Conservation (phyloP, 2,797 vertebrate genomes). For the Eulemur albifrons region DNA sequence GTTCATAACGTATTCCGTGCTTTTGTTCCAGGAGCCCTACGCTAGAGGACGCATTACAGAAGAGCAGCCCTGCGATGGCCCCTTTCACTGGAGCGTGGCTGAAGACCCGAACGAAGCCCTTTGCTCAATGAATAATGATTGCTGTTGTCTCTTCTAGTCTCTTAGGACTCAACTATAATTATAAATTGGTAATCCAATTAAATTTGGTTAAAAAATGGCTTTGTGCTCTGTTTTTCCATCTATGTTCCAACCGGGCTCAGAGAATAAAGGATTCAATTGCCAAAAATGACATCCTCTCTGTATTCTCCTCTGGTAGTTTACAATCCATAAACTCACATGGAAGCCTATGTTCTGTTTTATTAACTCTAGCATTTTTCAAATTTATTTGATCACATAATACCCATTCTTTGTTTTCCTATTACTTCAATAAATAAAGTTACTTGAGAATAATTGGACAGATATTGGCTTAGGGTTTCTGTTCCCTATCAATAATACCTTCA, state of each 20-base stretch:
- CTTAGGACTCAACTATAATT: not conserved
- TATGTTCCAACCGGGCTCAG: not conserved
- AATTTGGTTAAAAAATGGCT: not conserved
- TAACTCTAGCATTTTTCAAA: not conserved
- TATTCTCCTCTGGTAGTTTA: not conserved
- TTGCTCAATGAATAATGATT: not conserved
- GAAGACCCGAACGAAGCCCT: not conserved
- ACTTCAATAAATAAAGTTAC: not conserved
- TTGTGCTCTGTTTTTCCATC: not conserved
- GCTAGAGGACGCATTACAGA: not conserved
- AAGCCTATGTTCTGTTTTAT: not conserved
- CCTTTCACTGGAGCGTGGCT: not conserved
- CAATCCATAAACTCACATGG: not conserved
- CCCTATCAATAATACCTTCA: not conserved
- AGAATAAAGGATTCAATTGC: not conserved
- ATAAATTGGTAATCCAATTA: conserved; percentile 4
- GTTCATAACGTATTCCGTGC: not conserved
- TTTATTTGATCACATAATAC: not conserved
- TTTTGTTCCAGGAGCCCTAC: not conserved
- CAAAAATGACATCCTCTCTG: not conserved
- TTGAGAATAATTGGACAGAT: not conserved
- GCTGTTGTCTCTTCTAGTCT: not conserved
- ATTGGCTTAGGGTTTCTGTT: not conserved
- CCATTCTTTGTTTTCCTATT: not conserved
- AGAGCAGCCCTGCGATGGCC: not conserved